Conservation (phyloP, 2,888 invertebrate genomes). For the Drosophila anomalata region DNA sequence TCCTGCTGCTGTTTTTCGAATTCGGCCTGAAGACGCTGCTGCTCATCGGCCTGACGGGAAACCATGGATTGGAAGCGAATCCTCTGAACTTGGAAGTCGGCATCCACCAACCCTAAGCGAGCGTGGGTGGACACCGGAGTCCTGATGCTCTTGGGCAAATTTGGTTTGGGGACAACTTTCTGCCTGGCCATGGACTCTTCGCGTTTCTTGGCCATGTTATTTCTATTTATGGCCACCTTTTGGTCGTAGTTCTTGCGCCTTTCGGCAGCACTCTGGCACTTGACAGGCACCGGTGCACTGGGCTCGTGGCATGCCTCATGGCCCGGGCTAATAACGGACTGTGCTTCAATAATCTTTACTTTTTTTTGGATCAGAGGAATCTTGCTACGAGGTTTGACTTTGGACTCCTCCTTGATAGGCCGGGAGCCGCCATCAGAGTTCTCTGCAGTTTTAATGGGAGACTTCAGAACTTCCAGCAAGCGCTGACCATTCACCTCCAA, state of each 20-base stretch:
- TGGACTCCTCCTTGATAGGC: neutral
- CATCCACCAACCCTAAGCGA: conserved; percentile 5
- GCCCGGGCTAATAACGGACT: neutral
- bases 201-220: neutral
- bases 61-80: conserved; percentile 41
- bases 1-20: conserved; percentile 49
- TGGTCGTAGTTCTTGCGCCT: conserved; percentile 54
- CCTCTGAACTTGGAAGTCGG: conserved; percentile 41
- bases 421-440: neutral
- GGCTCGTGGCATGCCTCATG: neutral
- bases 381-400: neutral
- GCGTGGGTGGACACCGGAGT: conserved; percentile 2
- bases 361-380: neutral
- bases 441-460: neutral
- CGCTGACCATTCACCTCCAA: neutral
- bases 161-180: neutral
- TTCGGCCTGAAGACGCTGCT: conserved; percentile 47
- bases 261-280: conserved; percentile 28
- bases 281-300: neutral
- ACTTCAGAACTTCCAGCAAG: neutral
- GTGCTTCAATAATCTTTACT: neutral
- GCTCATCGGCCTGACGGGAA: conserved; percentile 47
- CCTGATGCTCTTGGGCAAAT: conserved; percentile 6
- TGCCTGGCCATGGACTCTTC: neutral
- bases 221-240: conserved; percentile 43